phyloP scores from a whole-genome alignment of 2,888 invertebrate genomes.

The Pseudanteris insignis region DNA sequence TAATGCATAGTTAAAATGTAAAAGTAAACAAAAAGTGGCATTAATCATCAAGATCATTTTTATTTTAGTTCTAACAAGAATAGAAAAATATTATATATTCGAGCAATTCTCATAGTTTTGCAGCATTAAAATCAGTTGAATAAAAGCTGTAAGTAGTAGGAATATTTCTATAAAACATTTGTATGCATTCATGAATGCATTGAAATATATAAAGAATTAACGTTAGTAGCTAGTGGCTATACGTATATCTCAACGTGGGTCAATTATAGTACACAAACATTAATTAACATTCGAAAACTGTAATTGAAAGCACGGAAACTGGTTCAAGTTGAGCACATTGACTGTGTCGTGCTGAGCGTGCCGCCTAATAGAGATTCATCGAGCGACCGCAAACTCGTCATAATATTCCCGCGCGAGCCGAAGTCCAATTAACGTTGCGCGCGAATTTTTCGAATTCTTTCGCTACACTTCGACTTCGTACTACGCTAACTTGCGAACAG shows the following conservation, averaged over 20 bases:
- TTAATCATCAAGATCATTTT: no score
- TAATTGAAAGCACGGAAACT: slow-evolving; percentile 27
- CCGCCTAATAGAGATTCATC: slow-evolving; percentile 14
- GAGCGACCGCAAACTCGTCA: slow-evolving; percentile 24
- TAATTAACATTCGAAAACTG: slow-evolving; percentile 28
- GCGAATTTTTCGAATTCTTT: slow-evolving; percentile 16
- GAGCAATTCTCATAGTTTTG: no score
- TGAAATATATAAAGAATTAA: no score
- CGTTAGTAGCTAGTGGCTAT: no score
- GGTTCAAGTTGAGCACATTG: slow-evolving; percentile 30
- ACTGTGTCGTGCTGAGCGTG: slow-evolving; percentile 8
- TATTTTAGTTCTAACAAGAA: no score
- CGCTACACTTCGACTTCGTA: slow-evolving; percentile 3
- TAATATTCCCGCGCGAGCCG: slow-evolving; percentile 26
- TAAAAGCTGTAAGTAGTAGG: no score
- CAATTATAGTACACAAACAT: slow-evolving; percentile 16
- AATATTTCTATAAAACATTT: no score
- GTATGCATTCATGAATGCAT: no score
- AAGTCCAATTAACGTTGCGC: slow-evolving; percentile 27
- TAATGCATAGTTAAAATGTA: no score
- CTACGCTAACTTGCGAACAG: slow-evolving; percentile 3
- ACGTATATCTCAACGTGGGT: slow-evolving; percentile 6
- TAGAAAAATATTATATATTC: no score
- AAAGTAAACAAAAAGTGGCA: no score
- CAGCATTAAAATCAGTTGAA: no score